phyloP scores from a whole-genome alignment of 2,888 invertebrate genomes.

The Sericinus montela region DNA sequence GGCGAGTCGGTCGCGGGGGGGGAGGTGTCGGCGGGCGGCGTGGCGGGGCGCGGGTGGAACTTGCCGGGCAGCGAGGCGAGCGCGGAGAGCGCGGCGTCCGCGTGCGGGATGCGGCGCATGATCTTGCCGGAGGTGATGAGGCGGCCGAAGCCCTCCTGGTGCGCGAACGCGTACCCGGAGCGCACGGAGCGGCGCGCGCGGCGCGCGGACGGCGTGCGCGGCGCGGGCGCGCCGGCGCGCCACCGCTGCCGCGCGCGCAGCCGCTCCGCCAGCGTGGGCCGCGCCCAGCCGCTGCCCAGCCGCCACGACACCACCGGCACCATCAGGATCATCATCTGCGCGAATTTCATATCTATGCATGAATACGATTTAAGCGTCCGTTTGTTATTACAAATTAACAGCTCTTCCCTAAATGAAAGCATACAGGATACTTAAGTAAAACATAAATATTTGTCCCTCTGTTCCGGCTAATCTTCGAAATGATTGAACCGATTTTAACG shows the following conservation, averaged over 20 bases:
- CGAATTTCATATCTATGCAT: no score
- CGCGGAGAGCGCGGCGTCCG: conserved; percentile 85
- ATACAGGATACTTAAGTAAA: no score
- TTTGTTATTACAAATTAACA: no score
- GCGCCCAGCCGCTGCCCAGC: conserved; percentile 94
- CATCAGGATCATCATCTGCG: conserved; percentile 86
- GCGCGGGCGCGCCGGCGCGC: conserved; percentile 86
- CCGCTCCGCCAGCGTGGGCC: conserved; percentile 94
- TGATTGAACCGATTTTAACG: no score
- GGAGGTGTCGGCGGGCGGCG: conserved; percentile 51
- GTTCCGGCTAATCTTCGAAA: no score
- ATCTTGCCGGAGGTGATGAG: conserved; percentile 98
- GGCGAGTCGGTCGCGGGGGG: conserved; percentile 32
- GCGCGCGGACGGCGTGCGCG: conserved; percentile 92
- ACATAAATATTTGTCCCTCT: no score
- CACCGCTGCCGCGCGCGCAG: conserved; percentile 89
- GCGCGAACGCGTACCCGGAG: conserved; percentile 98
- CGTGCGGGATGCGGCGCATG: conserved; percentile 90
- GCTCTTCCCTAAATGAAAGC: no score
- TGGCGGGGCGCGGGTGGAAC: conserved; percentile 86
- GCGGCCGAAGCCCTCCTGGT: conserved; percentile 97
- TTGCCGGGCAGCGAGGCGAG: conserved; percentile 78
- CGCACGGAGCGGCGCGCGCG: conserved; percentile 94
- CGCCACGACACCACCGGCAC: conserved; percentile 96
- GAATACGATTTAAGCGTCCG: no score